Base-by-base conservation (phyloP, 2,797 vertebrate genomes). In the Etheostoma perlongum region DNA sequence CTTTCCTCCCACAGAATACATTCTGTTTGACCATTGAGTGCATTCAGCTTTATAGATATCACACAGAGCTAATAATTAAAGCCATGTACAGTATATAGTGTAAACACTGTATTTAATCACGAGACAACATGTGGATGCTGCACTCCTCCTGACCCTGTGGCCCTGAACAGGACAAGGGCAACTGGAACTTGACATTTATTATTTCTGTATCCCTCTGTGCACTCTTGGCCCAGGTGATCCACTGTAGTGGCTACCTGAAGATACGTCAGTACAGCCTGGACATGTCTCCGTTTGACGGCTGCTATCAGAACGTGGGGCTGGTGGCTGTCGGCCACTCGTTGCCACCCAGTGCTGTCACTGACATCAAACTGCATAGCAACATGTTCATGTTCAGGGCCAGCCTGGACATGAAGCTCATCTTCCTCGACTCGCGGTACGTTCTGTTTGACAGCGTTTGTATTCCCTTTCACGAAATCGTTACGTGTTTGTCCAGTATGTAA, bases 351-450 rank as follows among this genome's bases (percentile, higher is more conserved):
- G 97, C 97, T 0, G 96, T 98, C 74, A 99, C 98, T 0, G 98
- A 99, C 83, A 98, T 99, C 93, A 99, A 99, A 83, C 96, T 99
- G 36, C 96, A 99, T 91, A 98, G 97, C 93, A 99, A 99, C 88
- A 99, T 99, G 98, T 99, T 99, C 91, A 99, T 99, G 98, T 99
- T 99, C 88, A 95, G 98, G 48, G 98, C 98, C 92, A 99, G 97
- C 74, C 94, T 99, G 73, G 98, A 99, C 88, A 98, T 99, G 97
- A 99, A 99, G 89, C 97, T 99, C 81, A 99, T 99, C 89, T 99
- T 99, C 91, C 93, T 99, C 51, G 98, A 99, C 90, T 98, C 98
- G 86, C 96, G 97, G 97, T 98, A 93, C 0, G 47, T 42, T 25
- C 10, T 60, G 23, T 21, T 5, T 10, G 8, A 49, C n/a, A 4